Evolutionary conservation across 1,140 invertebrate genomes (phyloP).

Genomic region (Brachionus plicatilis): DNA sequence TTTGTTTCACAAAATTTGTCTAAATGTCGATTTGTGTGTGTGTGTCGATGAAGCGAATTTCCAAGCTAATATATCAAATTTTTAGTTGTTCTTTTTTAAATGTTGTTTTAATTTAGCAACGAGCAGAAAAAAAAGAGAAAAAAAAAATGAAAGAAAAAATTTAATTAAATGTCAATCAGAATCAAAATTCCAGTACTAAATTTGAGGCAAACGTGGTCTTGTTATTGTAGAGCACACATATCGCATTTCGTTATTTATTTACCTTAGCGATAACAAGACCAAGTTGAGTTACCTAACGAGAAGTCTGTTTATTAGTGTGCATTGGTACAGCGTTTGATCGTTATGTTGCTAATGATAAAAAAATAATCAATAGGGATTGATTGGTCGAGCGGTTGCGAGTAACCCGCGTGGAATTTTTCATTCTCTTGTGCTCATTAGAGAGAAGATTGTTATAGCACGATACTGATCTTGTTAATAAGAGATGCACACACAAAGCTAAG

Average conservation of each 20-base stretch:
- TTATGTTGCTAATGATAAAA: neutral
- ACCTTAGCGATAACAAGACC: conserved; percentile 15
- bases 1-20: neutral
- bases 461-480: conserved; percentile 34
- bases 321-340: conserved; percentile 30
- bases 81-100: neutral
- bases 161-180: conserved; percentile 26
- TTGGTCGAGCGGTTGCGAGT: conserved; percentile 18
- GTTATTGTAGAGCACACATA: neutral
- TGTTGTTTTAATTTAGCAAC: conserved; percentile 11
- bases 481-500: neutral
- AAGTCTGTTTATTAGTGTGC: conserved; percentile 18
- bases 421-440: conserved; percentile 1
- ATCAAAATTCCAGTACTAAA: neutral
- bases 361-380: conserved; percentile 21
- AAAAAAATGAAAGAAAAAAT: neutral
- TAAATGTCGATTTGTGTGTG: neutral
- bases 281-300: conserved; percentile 18
- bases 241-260: conserved; percentile 25
- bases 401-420: conserved; percentile 26
- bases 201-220: neutral
- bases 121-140: too few relatives aligned
- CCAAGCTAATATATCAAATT: neutral
- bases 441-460: neutral
- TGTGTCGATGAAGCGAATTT: neutral